A percentile compares a stretch with the other conserved stretches of the same genome.
These are phyloP conservation scores for Aspidapion aeneum DNA, from an alignment of 2,888 invertebrate species.

Conservation along the genomic window DNA sequence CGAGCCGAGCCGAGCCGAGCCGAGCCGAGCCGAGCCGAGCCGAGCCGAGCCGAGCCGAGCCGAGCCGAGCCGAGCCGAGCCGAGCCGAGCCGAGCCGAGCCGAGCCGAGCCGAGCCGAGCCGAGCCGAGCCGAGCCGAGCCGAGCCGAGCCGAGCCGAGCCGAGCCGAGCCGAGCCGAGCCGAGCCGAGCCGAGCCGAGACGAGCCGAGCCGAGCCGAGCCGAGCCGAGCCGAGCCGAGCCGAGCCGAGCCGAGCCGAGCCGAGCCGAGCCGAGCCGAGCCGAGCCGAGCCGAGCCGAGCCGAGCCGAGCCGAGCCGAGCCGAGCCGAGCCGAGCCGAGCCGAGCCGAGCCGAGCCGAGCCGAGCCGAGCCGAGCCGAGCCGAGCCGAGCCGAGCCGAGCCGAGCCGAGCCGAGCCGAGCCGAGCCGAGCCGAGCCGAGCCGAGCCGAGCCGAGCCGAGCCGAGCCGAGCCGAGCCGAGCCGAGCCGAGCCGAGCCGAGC, in stretches of 20 bases:
- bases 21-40: slow-evolving; percentile 25
- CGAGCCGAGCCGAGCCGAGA: no score
- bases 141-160: slow-evolving; percentile 16
- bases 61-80: slow-evolving; percentile 10
- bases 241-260: slow-evolving; percentile 24
- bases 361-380: no score
- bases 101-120: slow-evolving; percentile 15
- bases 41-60: slow-evolving; percentile 24
- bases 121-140: slow-evolving; percentile 16
- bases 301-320: no score
- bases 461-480: no score
- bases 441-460: no score
- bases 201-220: no score
- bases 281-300: slow-evolving; percentile 20
- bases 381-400: no score
- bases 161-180: background rate
- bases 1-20: slow-evolving; percentile 27
- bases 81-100: slow-evolving; percentile 13
- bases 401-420: no score
- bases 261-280: slow-evolving; percentile 19
- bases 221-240: slow-evolving; percentile 23
- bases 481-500: no score
- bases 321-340: no score
- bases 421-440: no score
- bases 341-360: no score